Percentiles rank a stretch among this genome's conserved stretches.
phyloP scores from a whole-genome alignment of 2,888 invertebrate species.

The Tineola bisselliella region DNA sequence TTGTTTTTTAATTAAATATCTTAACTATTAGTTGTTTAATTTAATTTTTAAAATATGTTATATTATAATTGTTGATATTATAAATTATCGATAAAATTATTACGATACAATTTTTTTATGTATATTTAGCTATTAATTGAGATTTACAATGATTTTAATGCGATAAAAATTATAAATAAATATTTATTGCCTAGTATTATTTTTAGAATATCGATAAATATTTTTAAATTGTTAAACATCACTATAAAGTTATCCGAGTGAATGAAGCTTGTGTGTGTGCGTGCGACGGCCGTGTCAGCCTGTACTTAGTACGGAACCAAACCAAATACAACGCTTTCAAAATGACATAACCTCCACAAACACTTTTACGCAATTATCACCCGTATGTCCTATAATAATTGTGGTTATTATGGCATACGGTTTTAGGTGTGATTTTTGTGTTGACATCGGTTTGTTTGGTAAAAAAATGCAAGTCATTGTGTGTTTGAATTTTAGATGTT shows the following conservation, averaged over 20 bases:
- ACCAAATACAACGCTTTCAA: not conserved
- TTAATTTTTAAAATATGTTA: no score
- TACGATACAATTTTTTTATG: no score
- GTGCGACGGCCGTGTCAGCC: constrained; percentile 46
- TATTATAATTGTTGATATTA: no score
- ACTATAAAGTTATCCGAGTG: constrained; percentile 26
- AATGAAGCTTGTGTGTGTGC: constrained; percentile 48
- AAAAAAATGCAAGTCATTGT: not conserved
- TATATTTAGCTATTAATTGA: no score
- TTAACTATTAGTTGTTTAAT: no score
- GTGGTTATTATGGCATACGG: not conserved
- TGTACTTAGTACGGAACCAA: constrained; percentile 55
- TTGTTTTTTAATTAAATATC: no score
- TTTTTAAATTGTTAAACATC: not conserved
- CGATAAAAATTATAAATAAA: no score
- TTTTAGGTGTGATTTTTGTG: not conserved
- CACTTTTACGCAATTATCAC: not conserved
- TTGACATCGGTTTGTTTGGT: constrained; percentile 3
- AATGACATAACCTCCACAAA: constrained; percentile 3
- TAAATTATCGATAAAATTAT: no score
- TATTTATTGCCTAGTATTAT: no score
- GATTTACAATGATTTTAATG: no score
- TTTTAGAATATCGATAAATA: no score
- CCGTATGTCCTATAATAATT: not conserved
- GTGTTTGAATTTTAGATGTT: no score